A percentile compares a stretch with the other conserved stretches of the same genome.
These are phyloP conservation scores for Ifrita kowaldi DNA, from an alignment of 2,113 vertebrate genomes.

Conservation along the genomic window DNA sequence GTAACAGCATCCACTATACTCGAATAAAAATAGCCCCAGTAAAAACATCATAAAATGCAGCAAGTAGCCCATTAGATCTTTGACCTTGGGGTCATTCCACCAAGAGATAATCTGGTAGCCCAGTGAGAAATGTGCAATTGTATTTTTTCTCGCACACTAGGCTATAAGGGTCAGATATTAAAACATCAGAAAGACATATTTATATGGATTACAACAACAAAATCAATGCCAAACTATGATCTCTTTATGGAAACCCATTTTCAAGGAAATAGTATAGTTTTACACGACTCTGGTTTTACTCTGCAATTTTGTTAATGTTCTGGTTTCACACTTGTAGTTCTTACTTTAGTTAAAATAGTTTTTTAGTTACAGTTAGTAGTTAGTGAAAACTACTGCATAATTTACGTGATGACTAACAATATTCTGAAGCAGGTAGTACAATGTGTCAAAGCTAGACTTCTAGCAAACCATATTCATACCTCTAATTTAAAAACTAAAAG, in stretches of 20 bases:
- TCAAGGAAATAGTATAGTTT: background rate
- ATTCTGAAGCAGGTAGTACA: background rate
- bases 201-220: background rate
- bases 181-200: background rate
- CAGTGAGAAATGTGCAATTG: background rate
- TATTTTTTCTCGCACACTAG: background rate
- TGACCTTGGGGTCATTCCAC: background rate
- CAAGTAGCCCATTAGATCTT: slow-evolving; percentile 21
- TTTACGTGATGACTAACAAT: background rate
- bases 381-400: background rate
- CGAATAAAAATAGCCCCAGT: slow-evolving; percentile 32
- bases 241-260: background rate
- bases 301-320: background rate
- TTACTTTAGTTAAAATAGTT: background rate
- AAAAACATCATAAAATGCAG: background rate
- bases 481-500: background rate
- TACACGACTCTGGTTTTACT: background rate
- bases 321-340: background rate
- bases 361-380: background rate
- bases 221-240: background rate
- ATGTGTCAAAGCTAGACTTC: background rate
- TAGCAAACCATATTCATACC: background rate
- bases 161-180: background rate
- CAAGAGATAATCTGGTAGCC: background rate
- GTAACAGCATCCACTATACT: background rate